phyloP scores from a whole-genome alignment of 2,797 vertebrate genomes.

The Pseudomugil gertrudae region DNA sequence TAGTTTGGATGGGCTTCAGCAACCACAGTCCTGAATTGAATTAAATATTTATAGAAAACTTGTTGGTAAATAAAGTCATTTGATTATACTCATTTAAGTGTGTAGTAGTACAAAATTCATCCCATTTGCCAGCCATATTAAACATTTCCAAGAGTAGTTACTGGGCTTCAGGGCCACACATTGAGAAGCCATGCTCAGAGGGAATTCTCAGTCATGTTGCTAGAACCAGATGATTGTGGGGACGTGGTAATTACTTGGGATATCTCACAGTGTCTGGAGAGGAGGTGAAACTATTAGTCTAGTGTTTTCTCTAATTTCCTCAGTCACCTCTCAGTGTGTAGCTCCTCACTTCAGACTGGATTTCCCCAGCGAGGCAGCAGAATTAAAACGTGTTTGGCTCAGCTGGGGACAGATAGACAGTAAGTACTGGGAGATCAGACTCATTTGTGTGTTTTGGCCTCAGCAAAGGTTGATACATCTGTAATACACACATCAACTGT shows the following conservation, averaged over 20 bases:
- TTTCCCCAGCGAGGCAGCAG: conserved; percentile 7
- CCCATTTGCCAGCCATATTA: too few relatives aligned
- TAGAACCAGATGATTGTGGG: background rate
- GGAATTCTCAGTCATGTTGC: background rate
- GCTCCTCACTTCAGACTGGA: conserved; percentile 12
- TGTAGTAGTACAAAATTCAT: too few relatives aligned
- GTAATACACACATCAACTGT: background rate
- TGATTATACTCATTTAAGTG: too few relatives aligned
- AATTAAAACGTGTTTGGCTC: conserved; percentile 10
- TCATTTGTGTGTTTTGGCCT: background rate
- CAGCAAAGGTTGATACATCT: background rate
- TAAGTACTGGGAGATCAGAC: background rate
- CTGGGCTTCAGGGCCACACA: background rate
- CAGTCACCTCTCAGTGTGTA: conserved; percentile 8
- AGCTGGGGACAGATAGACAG: background rate
- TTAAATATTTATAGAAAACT: too few relatives aligned
- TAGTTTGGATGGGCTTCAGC: too few relatives aligned
- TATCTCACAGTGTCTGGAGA: conserved; percentile 3
- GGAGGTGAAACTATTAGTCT: conserved; percentile 21
- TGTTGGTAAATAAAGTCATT: too few relatives aligned
- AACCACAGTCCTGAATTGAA: too few relatives aligned
- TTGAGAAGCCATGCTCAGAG: background rate
- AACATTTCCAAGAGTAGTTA: background rate
- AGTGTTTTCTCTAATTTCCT: conserved; percentile 26
- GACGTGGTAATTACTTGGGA: conserved; percentile 19